phyloP scores from a whole-genome alignment of 2,888 invertebrate genomes.

The Cryptus armator region DNA sequence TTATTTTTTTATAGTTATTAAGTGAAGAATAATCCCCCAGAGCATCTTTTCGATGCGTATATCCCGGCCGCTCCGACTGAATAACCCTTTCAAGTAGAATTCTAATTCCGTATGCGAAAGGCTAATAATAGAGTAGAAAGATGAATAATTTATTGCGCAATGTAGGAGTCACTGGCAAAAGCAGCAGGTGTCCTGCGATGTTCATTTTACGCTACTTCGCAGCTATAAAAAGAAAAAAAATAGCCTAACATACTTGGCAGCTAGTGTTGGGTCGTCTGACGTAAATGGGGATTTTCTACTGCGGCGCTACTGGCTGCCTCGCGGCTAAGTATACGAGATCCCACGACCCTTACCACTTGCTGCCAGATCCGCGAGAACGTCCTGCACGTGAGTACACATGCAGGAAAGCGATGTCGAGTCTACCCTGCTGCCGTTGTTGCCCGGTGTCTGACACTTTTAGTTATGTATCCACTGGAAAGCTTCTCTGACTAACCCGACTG shows the following conservation, averaged over 20 bases:
- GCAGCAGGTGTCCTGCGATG: neutral
- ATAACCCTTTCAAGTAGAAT: neutral
- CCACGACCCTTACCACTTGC: conserved; percentile 31
- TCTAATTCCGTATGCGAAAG: no score
- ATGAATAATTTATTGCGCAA: neutral
- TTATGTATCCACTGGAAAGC: conserved; percentile 15
- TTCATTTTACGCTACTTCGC: neutral
- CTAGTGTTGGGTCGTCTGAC: conserved; percentile 20
- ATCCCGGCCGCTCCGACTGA: no score
- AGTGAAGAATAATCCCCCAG: no score
- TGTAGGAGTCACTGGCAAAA: neutral
- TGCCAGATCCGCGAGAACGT: conserved; percentile 28
- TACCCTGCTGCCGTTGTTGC: neutral
- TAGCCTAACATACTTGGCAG: neutral
- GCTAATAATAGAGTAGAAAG: neutral
- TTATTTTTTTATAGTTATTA: no score
- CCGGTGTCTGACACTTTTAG: conserved; percentile 45
- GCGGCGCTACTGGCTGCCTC: neutral
- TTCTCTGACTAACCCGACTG: conserved; percentile 13
- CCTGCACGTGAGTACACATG: neutral
- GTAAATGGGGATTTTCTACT: conserved; percentile 47
- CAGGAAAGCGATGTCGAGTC: conserved; percentile 12
- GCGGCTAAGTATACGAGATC: conserved; percentile 22
- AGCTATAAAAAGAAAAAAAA: neutral
- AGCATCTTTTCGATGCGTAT: no score